Percentiles rank a stretch among this genome's conserved stretches.
Conservation (phyloP, 2,113 vertebrate genomes). For the Trinectes maculatus region DNA sequence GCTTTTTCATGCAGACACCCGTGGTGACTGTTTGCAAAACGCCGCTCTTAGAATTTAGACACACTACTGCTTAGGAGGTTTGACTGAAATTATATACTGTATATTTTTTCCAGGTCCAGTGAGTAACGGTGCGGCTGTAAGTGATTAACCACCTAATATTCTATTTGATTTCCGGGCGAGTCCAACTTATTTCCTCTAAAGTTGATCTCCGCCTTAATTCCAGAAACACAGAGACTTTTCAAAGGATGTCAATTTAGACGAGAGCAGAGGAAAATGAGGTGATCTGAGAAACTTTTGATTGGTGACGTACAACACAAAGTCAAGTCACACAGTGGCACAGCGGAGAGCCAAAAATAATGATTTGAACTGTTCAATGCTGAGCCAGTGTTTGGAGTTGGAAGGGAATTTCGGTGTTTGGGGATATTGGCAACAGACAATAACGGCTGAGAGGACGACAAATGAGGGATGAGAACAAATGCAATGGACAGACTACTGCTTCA, state of each 20-base stretch:
- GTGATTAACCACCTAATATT: no score
- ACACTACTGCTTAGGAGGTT: background rate
- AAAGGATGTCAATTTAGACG: background rate
- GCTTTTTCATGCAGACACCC: slow-evolving; percentile 35
- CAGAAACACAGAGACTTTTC: background rate
- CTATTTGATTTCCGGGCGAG: no score
- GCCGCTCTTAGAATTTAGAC: background rate
- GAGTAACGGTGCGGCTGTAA: no score
- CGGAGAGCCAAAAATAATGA: slow-evolving; percentile 39
- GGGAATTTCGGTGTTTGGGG: slow-evolving; percentile 48
- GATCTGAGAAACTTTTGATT: background rate
- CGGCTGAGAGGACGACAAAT: slow-evolving; percentile 48
- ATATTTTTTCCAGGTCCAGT: background rate
- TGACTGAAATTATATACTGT: no score
- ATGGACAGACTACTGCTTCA: slow-evolving; percentile 3
- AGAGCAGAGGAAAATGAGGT: no score
- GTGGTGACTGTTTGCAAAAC: slow-evolving; percentile 40
- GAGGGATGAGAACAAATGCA: slow-evolving; percentile 28
- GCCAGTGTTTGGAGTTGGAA: slow-evolving; percentile 60
- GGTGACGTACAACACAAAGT: background rate
- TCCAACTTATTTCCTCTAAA: background rate
- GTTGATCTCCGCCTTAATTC: background rate
- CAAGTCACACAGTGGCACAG: background rate
- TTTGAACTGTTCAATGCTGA: slow-evolving; percentile 47
- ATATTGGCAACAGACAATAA: slow-evolving; percentile 29